Conservation (phyloP, 2,113 vertebrate species). For the Oceanites oceanicus region DNA sequence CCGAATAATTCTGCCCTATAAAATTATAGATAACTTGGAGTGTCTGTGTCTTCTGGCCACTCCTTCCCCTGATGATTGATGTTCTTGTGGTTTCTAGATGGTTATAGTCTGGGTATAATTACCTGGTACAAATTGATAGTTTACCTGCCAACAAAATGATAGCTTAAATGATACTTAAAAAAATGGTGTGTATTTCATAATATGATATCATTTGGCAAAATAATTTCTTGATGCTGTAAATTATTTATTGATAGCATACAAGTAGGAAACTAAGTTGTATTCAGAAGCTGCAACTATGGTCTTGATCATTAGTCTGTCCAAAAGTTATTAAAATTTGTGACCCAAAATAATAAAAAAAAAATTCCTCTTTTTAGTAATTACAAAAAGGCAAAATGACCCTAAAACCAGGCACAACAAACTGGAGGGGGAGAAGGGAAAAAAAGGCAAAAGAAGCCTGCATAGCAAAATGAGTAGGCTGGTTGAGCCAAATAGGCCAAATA, state of each 20-base stretch:
- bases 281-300: not conserved
- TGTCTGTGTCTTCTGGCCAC: not conserved
- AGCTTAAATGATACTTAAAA: not conserved
- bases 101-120: not conserved
- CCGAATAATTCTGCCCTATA: not conserved
- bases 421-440: accelerated
- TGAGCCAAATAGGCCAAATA: not conserved
- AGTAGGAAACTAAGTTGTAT: not conserved
- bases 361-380: not conserved
- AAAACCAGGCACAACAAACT: not conserved
- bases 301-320: not conserved
- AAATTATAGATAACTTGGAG: not conserved
- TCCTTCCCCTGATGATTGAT: not conserved
- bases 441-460: not conserved
- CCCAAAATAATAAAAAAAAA: not conserved
- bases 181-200: not conserved
- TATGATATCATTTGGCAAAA: not conserved
- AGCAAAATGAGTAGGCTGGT: not conserved
- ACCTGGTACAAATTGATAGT: not conserved
- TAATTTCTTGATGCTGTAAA: not conserved
- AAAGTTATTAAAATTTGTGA: not conserved
- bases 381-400: not conserved
- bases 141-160: not conserved
- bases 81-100: not conserved
- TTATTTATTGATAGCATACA: not conserved